Conservation (phyloP, 2,797 vertebrate genomes). For the Cossypha polioptera region DNA sequence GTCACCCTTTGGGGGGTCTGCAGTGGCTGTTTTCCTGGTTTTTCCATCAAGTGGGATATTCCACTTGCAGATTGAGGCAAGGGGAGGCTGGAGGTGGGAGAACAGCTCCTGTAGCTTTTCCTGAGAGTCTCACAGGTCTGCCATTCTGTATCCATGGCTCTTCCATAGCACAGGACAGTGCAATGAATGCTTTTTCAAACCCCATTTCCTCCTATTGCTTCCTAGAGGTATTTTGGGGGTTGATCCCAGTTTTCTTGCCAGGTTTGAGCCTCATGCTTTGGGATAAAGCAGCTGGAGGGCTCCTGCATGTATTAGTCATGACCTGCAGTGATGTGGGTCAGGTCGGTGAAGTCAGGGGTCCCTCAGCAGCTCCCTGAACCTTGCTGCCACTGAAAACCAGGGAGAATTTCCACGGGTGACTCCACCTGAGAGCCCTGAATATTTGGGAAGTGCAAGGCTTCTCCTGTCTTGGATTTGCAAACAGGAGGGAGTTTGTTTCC, state of each 20-base stretch:
- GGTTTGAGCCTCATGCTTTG: neutral
- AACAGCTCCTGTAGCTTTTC: neutral
- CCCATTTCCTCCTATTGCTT: neutral
- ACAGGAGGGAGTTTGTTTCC: neutral
- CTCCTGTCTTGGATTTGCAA: neutral
- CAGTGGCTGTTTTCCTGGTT: neutral
- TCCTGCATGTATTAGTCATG: neutral
- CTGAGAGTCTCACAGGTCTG: neutral
- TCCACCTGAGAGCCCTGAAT: neutral
- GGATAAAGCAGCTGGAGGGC: neutral
- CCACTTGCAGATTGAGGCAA: accelerated
- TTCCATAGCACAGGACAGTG: neutral
- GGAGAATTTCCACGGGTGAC: accelerated
- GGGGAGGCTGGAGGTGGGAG: neutral
- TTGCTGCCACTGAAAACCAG: neutral
- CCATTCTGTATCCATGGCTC: accelerated
- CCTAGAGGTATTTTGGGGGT: neutral
- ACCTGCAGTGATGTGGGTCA: neutral
- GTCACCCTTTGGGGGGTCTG: too few relatives aligned
- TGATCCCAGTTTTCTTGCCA: neutral
- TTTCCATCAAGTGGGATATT: neutral
- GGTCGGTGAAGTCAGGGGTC: neutral
- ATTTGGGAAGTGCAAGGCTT: accelerated
- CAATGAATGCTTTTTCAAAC: accelerated
- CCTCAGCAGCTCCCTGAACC: neutral